Percentiles rank a stretch among this genome's conserved stretches.
These are phyloP conservation scores for Bombyx mori DNA, from an alignment of 1,140 invertebrate genomes.

Conservation along the genomic window ASM3026992v2 NC_085108.1:2108501-2109000, in stretches of 20 bases:
- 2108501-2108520: constrained; percentile 5
- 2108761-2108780: constrained; percentile 1
- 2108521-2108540: not conserved
- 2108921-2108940: not conserved
- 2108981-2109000: not conserved
- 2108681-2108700: no score
- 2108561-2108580: constrained; percentile 2
- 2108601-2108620: not conserved
- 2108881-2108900: not conserved
- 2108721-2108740: no score
- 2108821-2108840: not conserved
- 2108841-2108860: not conserved
- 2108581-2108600: constrained; percentile 2
- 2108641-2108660: no score
- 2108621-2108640: not conserved
- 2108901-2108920: not conserved
- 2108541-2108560: not conserved
- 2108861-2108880: not conserved
- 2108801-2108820: not conserved
- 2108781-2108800: not conserved
- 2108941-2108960: not conserved
- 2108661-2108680: no score
- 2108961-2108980: not conserved
- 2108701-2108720: no score
- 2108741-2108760: not conserved